A percentile compares a stretch with the other conserved stretches of the same genome.
Conservation (phyloP, 2,113 vertebrate species). For the Formicarius rufipectus region DNA sequence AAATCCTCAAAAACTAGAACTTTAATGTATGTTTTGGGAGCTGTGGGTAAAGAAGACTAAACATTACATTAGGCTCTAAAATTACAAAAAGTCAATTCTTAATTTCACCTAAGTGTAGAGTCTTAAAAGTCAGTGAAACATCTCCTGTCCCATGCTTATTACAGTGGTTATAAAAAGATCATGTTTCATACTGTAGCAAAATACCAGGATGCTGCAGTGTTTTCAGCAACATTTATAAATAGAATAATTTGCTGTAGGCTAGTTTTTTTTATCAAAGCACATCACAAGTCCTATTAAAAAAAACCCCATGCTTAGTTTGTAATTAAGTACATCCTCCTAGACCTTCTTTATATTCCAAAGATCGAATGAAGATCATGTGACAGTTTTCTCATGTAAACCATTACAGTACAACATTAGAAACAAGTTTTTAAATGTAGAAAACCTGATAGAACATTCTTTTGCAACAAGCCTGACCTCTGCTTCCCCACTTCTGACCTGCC, state of each 20-base stretch:
- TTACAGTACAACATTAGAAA: neutral
- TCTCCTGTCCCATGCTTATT: neutral
- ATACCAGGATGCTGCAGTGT: constrained; percentile 2
- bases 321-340: neutral
- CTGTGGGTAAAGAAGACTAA: neutral
- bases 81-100: neutral
- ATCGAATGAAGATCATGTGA: neutral
- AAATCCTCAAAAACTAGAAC: constrained; percentile 27
- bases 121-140: neutral
- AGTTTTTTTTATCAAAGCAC: constrained; percentile 39
- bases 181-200: neutral
- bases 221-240: constrained; percentile 30
- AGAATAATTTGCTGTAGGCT: constrained; percentile 26
- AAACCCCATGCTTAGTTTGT: neutral
- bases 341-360: neutral
- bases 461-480: neutral
- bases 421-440: neutral
- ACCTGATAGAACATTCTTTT: neutral
- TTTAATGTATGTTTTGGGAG: neutral
- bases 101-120: neutral
- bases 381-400: neutral
- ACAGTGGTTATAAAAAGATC: constrained; percentile 50
- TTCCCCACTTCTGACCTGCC: neutral
- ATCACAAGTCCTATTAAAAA: constrained; percentile 25
- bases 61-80: neutral